Base-by-base conservation (phyloP, 2,113 vertebrate genomes). In the Brienomyrus longianalis region DNA sequence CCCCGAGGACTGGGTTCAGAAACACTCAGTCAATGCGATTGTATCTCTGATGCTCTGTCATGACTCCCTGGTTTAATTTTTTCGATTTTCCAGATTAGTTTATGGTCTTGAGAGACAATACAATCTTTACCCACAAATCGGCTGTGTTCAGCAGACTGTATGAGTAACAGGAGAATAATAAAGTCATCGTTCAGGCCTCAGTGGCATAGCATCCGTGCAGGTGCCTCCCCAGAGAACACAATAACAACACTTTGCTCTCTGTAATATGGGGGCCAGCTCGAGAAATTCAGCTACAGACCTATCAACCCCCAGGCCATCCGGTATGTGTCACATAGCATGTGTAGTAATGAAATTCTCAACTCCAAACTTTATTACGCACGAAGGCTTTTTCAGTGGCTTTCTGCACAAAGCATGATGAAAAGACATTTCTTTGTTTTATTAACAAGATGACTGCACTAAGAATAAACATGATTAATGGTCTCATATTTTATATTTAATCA, bases 401-500 rank as follows among this genome's bases (percentile, higher is more conserved):
- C 35, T 80, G 74, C 31, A 80, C 74, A 80, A 39, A 35, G 74
- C 74, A 43, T 80, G 35, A 80, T 80, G 74, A 43, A 80, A 80
- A 80, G 74, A 80, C 35, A 43, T 80, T 77, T 80, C 35, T 80
- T 43, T 39, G 74, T 35, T 80, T 80, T 80, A 88, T 88, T 88
- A 88, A 88, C 43, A 54, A 45, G n/a, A 47, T 59, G 35, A 87
- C 35, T 88, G 56, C 52, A 45, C 54, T 48, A 62, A 45, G 54
- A 50, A 80, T 43, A 43, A 80, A 80, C 35, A 8, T 13, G 74
- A 80, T 17, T 80, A 35, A 80, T 80, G 74, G 74, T 43, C 35
- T 80, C 35, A 80, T 43, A 43, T 80, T 80, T 74, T 43, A 80
- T 80, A 70, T 70, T 70, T 70, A 31, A 70, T 87, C 19, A 88